These are phyloP conservation scores for Drosophila recens DNA, from an alignment of 2,888 invertebrate genomes.

Conservation along the genomic window DNA sequence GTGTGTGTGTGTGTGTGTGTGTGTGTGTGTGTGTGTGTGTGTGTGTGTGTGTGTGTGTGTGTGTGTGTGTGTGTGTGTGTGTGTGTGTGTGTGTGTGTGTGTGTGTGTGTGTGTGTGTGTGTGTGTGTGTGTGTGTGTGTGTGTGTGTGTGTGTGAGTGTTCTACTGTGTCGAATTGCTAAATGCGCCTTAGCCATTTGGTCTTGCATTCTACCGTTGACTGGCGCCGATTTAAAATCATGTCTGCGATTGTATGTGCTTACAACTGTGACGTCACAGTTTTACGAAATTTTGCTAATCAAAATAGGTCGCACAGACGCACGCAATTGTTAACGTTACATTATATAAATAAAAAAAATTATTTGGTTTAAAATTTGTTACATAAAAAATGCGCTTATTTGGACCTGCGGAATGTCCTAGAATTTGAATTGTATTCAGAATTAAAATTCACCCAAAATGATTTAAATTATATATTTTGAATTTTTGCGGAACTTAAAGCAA, in stretches of 20 bases:
- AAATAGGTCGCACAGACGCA: slow-evolving; percentile 1
- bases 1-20: not conserved
- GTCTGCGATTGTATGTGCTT: not conserved
- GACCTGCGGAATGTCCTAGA: too few relatives aligned
- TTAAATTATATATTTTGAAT: too few relatives aligned
- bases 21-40: not conserved
- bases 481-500: too few relatives aligned
- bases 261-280: slow-evolving; percentile 40
- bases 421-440: too few relatives aligned
- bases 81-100: slow-evolving; percentile 8
- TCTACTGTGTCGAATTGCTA: slow-evolving; percentile 23
- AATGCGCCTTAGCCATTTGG: slow-evolving; percentile 53
- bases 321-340: slow-evolving; percentile 1
- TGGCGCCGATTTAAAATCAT: slow-evolving; percentile 45
- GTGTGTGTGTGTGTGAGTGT: slow-evolving; percentile 5
- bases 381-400: too few relatives aligned
- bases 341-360: not conserved
- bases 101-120: not conserved
- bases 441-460: too few relatives aligned
- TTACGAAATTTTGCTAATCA: slow-evolving; percentile 7
- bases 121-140: too few relatives aligned
- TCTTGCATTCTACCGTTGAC: slow-evolving; percentile 42
- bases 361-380: not conserved
- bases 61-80: not conserved
- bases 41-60: slow-evolving; percentile 6